These are phyloP conservation scores for Cancer borealis DNA, from an alignment of 2,888 invertebrate species.

Conservation along the genomic window DNA sequence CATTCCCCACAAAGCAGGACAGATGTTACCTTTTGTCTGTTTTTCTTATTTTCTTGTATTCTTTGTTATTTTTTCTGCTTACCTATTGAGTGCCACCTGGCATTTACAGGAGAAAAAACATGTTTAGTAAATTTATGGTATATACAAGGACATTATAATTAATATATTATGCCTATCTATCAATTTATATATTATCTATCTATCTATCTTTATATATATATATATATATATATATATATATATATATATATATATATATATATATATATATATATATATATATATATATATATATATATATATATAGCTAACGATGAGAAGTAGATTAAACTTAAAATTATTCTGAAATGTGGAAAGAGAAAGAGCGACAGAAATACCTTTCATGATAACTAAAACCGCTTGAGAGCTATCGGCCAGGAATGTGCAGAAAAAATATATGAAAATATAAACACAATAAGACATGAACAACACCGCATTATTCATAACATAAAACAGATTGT, in stretches of 20 bases:
- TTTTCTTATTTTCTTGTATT: not conserved
- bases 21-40: not conserved
- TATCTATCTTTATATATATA: not conserved
- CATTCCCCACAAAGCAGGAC: no score
- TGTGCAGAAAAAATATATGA: no score
- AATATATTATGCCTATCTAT: conserved; percentile 38
- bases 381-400: no score
- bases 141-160: no score
- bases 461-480: no score
- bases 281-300: conserved; percentile 39
- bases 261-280: conserved; percentile 16
- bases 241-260: conserved; percentile 34
- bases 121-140: no score
- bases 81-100: not conserved
- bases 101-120: no score
- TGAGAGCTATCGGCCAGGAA: no score
- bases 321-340: no score
- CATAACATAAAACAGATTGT: no score
- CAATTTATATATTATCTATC: not conserved
- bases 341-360: not conserved
- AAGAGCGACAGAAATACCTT: no score
- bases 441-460: not conserved
- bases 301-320: not conserved
- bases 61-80: not conserved
- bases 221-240: not conserved